phyloP scores from a whole-genome alignment of 2,888 invertebrate species.

The Drosophila prostipennis region DNA sequence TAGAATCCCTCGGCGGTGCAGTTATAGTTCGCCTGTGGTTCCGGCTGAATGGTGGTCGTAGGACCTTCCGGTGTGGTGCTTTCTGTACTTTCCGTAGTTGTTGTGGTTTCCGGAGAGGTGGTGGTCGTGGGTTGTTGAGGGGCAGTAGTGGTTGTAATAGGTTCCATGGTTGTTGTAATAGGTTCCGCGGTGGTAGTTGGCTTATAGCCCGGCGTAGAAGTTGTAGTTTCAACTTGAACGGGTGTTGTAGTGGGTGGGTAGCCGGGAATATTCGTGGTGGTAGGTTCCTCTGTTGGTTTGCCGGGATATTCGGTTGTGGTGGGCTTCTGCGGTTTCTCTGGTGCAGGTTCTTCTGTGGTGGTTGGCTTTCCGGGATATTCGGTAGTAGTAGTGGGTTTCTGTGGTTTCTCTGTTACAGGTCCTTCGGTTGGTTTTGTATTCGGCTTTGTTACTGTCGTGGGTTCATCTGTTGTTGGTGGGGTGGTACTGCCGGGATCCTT shows the following conservation, averaged over 20 bases:
- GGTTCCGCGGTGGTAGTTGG: constrained; percentile 24
- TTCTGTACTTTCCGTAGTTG: constrained; percentile 7
- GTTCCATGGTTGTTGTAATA: constrained; percentile 9
- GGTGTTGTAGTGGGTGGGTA: constrained; percentile 15
- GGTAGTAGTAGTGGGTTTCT: not conserved
- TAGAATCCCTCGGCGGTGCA: constrained; percentile 84
- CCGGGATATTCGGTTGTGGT: not conserved
- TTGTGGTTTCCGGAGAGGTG: not conserved
- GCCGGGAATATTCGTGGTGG: constrained; percentile 14
- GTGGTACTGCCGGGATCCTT: constrained; percentile 30
- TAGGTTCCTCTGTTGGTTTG: constrained; percentile 6
- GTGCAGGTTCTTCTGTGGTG: constrained; percentile 12
- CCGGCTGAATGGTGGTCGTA: constrained; percentile 38
- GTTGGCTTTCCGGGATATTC: constrained; percentile 12
- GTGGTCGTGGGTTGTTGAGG: constrained; percentile 5
- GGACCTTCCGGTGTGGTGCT: constrained; percentile 24
- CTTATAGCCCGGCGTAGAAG: constrained; percentile 38
- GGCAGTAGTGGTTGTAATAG: constrained; percentile 1
- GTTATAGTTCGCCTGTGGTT: constrained; percentile 59
- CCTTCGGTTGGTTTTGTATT: constrained; percentile 31
- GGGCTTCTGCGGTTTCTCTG: not conserved
- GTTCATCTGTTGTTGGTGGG: constrained; percentile 28
- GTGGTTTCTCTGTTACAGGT: constrained; percentile 1
- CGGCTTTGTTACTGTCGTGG: constrained; percentile 52
- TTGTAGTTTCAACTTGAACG: constrained; percentile 17